Evolutionary conservation across 2,797 vertebrate species (phyloP).

Genomic region (Sebastes itinus): DNA sequence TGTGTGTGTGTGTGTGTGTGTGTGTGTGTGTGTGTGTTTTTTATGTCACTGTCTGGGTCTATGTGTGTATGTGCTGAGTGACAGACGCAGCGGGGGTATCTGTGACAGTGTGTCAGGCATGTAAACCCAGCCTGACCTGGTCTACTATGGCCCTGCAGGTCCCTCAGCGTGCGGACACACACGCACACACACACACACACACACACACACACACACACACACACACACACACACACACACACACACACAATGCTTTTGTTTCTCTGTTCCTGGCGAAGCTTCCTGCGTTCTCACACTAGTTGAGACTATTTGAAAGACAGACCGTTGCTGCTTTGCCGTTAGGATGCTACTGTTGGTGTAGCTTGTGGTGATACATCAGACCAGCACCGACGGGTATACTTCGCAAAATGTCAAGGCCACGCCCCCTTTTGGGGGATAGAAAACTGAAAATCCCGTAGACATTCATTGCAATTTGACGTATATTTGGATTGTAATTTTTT

Average conservation of each 20-base stretch:
- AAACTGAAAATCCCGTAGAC: no score
- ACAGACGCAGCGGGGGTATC: slow-evolving; percentile 86
- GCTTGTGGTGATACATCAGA: background rate
- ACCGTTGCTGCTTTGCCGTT: background rate
- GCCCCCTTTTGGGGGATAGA: no score
- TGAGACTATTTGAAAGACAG: slow-evolving; percentile 13
- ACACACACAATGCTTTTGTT: slow-evolving; percentile 17
- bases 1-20: background rate
- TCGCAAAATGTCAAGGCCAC: no score
- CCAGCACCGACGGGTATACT: no score
- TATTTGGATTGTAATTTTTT: no score
- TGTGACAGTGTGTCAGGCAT: slow-evolving; percentile 82
- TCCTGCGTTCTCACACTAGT: slow-evolving; percentile 47
- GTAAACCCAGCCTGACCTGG: slow-evolving; percentile 79
- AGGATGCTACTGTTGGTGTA: slow-evolving; percentile 7
- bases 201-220: background rate
- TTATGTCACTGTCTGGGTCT: slow-evolving; percentile 33
- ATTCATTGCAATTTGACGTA: no score
- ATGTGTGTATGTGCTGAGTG: slow-evolving; percentile 69
- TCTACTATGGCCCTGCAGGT: slow-evolving; percentile 71
- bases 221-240: background rate
- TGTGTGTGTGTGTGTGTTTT: no score
- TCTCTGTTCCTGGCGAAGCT: slow-evolving; percentile 23
- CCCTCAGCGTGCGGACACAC: slow-evolving; percentile 34
- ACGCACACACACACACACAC: background rate